Base-by-base conservation (phyloP, 2,113 vertebrate species). In the Poicephalus gulielmi region DNA sequence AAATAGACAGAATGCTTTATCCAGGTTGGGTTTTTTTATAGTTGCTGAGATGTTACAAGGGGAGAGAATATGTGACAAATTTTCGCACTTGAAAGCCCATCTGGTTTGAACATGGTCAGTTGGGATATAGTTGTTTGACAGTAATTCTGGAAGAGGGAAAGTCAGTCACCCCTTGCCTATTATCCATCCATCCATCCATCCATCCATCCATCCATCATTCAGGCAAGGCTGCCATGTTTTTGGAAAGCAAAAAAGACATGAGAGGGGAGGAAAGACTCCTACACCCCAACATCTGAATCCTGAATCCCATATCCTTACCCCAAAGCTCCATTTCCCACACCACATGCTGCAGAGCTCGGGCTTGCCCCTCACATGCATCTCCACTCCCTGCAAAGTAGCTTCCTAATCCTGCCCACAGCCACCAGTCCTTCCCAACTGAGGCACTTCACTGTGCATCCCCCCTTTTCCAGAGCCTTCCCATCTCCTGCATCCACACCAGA, bases 1-100 rank as follows among this genome's bases (percentile, higher is more conserved):
- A 77, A 94, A 96, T 27, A 95, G 75, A 82, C 71, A 91, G 24
- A 28, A 12, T 1, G 15, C 57, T 95, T 96, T 94, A 91, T 94
- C 76, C 73, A 69, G 80, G 22, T 15, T 59, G 57, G 59, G 11
- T 35, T 47, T 44, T 71, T 74, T 96, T 83, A 59, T 52, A 66
- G 23, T 81, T 68, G 41, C 57, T 53, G 76, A 94, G 70, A 37
- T 74, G 49, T 30, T 64, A 90, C 88, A 85, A 84, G 79, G 49
- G 39, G 67, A 93, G 27, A 89, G 52, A 63, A 79, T 37, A 76
- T 33, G 18, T 70, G 39, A 85, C 57, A 83, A 77, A 93, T 95
- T 92, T 89, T 80, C 62, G 92, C 39, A 50, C 60, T 91, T 83
- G 41, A 44, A 94, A 91, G 57, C 37, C 25, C 9, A 3, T 66